A percentile compares a stretch with the other conserved stretches of the same genome.
Evolutionary conservation across 2,113 vertebrate genomes (phyloP).

Genomic region (human (Homo sapiens)): DNA sequence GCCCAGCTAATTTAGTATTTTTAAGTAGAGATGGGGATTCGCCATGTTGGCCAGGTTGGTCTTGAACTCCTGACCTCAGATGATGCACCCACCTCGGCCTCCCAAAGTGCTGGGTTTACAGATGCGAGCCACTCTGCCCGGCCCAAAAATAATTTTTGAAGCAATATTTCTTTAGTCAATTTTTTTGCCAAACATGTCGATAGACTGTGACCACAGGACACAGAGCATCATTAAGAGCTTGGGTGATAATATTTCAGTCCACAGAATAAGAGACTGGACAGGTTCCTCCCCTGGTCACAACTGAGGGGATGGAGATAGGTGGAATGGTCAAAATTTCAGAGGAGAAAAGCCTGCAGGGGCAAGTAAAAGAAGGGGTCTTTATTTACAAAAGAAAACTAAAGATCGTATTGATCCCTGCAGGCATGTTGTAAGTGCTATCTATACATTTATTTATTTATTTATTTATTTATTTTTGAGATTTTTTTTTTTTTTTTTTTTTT

Average conservation of each 20-base stretch:
- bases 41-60: background rate
- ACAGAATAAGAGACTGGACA: constrained; percentile 63
- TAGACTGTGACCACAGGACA: background rate
- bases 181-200: constrained; percentile 26
- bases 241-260: background rate
- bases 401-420: background rate
- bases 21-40: background rate
- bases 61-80: background rate
- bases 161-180: background rate
- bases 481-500: no score
- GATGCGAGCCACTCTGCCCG: background rate
- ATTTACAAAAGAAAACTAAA: constrained; percentile 30
- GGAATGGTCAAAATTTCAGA: background rate
- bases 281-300: background rate
- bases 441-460: background rate
- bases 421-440: background rate
- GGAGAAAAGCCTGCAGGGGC: background rate
- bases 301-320: background rate
- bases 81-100: background rate
- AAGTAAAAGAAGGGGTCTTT: background rate
- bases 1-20: background rate
- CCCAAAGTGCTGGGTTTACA: background rate
- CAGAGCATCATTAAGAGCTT: background rate
- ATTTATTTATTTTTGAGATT: no score
- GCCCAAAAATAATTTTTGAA: constrained; percentile 36